Evolutionary conservation across 2,888 invertebrate species (phyloP).

Genomic region (Epistrophella euchroma): DNA sequence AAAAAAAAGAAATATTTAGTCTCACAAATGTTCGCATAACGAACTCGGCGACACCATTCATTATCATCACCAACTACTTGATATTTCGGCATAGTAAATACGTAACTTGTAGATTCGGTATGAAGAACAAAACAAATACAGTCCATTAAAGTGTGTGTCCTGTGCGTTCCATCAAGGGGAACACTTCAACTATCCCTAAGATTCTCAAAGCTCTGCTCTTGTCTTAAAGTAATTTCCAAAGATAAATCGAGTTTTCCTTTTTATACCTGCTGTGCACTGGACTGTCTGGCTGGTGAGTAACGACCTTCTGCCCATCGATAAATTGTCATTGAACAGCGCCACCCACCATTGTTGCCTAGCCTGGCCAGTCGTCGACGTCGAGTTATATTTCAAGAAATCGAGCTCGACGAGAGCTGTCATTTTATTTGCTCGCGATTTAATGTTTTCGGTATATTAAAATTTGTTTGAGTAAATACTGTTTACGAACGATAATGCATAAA

Average conservation of each 20-base stretch:
- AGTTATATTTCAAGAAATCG: neutral
- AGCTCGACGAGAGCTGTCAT: neutral
- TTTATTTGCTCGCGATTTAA: neutral
- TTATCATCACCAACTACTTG: neutral
- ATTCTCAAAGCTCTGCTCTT: neutral
- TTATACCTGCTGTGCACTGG: constrained; percentile 78
- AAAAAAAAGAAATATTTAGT: too few species aligned
- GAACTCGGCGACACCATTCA: constrained; percentile 4
- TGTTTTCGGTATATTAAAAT: neutral
- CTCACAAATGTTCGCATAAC: neutral
- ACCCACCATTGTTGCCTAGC: neutral
- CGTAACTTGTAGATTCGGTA: neutral
- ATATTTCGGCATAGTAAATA: neutral
- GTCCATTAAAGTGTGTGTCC: neutral
- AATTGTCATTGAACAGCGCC: neutral
- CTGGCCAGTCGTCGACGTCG: neutral
- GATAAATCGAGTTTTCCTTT: constrained; percentile 77
- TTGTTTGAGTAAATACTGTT: neutral
- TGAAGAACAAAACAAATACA: neutral
- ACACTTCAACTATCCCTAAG: constrained; percentile 23
- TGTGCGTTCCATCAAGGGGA: constrained; percentile 13
- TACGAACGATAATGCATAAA: constrained; percentile 53
- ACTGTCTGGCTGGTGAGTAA: constrained; percentile 3
- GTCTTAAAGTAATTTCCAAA: constrained; percentile 41
- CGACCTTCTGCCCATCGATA: constrained; percentile 8